Evolutionary conservation across 2,888 invertebrate genomes (phyloP), one percentile per base, ranked within the genome.

Genomic region (Tetrapedia diversipes): DNA sequence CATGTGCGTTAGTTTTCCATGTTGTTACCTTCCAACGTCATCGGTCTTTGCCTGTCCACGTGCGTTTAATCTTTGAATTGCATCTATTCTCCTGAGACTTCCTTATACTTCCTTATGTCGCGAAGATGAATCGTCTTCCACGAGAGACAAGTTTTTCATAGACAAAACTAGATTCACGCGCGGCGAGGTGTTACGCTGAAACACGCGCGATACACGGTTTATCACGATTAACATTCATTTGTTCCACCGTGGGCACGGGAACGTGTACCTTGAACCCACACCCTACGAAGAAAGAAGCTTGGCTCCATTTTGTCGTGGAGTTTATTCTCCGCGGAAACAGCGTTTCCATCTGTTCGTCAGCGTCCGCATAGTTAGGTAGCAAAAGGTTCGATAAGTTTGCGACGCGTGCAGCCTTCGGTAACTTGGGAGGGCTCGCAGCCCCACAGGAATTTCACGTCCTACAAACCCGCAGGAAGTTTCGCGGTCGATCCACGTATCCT

Each of bases 401-500:
- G 66, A 66, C 60, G 75, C 67, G 77, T 72, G 34, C 53, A 56
- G 24, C 68, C 51, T 45, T 41, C 27, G 32, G 32, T n/a, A 81
- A 81, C 41, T 79, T 63, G 41, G 22, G 56, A 51, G 59, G 47
- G 27, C 32, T 29, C 45, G 49, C 65, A 43, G 60, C 64, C 75
- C 71, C 71, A 32, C 49, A 68, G 81, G 70, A 81, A 81, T 75
- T 79, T 70, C 73, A 47, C 69, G 49, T 75, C 47, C 51, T 64
- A 34, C 43, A 41, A 75, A 45, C 49, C 75, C 67, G 75, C 75
- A 47, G 69, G 47, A 83, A 83, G 73, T 81, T 83, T 83, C 73
- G 69, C 61, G 79, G 79, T 77, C 65, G 72, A 51, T 57, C 60
- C 81, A 72, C 74, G 77, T 81, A 76, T 79, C 65, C 77, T 69